These are phyloP conservation scores for Megaceryle torquata DNA, from an alignment of 2,113 vertebrate genomes.

Conservation along the genomic window DNA sequence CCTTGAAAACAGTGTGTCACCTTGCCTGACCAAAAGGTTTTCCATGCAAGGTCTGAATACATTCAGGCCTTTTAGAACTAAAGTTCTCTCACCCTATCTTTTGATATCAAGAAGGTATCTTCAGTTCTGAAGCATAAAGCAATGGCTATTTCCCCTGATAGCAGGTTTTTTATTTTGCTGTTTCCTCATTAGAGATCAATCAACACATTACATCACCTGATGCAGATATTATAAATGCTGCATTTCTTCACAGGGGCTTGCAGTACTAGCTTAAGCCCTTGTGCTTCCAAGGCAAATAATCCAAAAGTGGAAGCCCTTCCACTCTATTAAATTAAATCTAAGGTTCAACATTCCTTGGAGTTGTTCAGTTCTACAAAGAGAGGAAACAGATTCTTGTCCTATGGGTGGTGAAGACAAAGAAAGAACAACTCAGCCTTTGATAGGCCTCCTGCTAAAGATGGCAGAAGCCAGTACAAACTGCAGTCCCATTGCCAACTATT, in stretches of 20 bases:
- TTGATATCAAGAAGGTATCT: neutral
- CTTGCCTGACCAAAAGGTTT: neutral
- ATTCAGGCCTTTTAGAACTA: neutral
- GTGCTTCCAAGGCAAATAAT: neutral
- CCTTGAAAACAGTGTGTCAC: neutral
- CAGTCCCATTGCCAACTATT: constrained; percentile 8
- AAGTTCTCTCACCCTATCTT: neutral
- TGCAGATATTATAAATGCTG: neutral
- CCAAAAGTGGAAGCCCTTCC: constrained; percentile 2
- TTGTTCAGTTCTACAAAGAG: neutral
- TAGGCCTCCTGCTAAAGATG: neutral
- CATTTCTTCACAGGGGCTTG: neutral
- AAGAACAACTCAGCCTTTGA: constrained; percentile 34
- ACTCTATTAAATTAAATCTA: constrained; percentile 6
- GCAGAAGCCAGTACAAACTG: constrained; percentile 38
- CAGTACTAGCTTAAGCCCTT: neutral
- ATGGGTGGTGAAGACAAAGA: constrained; percentile 18
- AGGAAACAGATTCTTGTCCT: constrained; percentile 36
- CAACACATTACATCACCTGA: neutral
- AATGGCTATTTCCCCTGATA: neutral
- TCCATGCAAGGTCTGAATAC: neutral
- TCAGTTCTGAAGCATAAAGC: neutral
- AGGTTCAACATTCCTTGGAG: constrained; percentile 20
- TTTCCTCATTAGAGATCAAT: neutral
- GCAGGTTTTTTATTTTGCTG: neutral